A percentile compares a stretch with the other conserved stretches of the same genome.
phyloP scores from a whole-genome alignment of 2,113 vertebrate species.

The Sceloporus tristichus region DNA sequence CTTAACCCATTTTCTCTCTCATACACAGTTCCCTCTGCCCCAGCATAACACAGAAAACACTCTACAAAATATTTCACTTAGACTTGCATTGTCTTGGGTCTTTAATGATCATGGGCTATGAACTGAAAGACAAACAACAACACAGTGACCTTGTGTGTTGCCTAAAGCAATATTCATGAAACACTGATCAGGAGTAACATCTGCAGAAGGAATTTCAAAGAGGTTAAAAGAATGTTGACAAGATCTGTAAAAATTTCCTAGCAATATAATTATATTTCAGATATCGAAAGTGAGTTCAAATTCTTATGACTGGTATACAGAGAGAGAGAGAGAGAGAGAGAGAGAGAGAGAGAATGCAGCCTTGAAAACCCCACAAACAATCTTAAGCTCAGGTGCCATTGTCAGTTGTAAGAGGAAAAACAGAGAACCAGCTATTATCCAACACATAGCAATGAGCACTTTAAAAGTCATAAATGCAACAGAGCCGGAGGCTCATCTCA shows the following conservation, averaged over 20 bases:
- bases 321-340: not conserved
- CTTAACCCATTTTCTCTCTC: not conserved
- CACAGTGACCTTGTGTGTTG: not conserved
- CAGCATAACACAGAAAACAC: not conserved
- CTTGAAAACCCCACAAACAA: constrained; percentile 21
- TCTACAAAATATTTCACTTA: not conserved
- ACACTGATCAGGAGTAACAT: not conserved
- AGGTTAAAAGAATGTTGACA: not conserved
- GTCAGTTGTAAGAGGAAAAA: constrained; percentile 19
- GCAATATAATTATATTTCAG: not conserved
- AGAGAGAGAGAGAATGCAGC: constrained; percentile 16
- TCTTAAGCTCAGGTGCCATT: not conserved
- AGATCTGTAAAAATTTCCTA: not conserved
- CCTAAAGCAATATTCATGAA: not conserved
- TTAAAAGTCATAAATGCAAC: not conserved
- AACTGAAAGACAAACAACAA: constrained; percentile 18
- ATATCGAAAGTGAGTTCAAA: not conserved
- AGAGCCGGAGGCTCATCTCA: not conserved
- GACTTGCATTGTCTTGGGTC: not conserved
- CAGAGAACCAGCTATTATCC: not conserved
- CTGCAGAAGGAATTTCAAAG: not conserved
- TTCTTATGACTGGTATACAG: constrained; percentile 18
- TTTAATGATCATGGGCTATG: not conserved
- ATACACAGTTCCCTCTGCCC: not conserved
- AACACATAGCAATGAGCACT: rapidly evolving